phyloP scores from a whole-genome alignment of 2,113 vertebrate genomes.

The Ammospiza nelsoni region DNA sequence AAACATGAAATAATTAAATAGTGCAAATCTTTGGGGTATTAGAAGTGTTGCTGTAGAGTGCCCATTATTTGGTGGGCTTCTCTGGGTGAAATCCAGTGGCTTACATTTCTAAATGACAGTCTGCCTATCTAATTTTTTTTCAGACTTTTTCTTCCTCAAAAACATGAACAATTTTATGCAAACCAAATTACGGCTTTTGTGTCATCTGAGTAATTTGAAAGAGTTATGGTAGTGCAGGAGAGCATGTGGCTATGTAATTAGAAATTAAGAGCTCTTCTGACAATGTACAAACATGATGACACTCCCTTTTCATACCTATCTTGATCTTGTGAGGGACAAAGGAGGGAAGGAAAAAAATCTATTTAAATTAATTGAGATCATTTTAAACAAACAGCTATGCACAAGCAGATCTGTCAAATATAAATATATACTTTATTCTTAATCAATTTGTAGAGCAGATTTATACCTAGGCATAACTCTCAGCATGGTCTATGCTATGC shows the following conservation, averaged over 20 bases:
- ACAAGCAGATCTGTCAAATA: neutral
- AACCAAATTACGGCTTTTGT: neutral
- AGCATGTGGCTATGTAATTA: neutral
- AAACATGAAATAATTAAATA: neutral
- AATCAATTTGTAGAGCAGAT: neutral
- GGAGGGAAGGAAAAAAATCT: neutral
- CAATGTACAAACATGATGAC: neutral
- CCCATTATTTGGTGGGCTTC: neutral
- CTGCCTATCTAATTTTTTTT: neutral
- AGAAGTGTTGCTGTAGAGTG: neutral
- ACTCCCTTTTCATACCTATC: neutral
- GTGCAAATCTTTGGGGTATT: neutral
- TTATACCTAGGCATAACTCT: neutral
- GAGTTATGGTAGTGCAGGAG: neutral
- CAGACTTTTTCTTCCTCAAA: neutral
- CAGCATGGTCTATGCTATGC: neutral
- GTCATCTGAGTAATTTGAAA: neutral
- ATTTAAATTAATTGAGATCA: neutral
- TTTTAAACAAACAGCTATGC: neutral
- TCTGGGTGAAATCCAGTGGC: neutral
- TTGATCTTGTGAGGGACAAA: neutral
- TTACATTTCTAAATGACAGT: neutral
- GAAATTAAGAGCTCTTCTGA: slow-evolving; percentile 2
- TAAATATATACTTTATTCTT: neutral
- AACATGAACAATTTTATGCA: neutral